Percentiles rank a stretch among this genome's conserved stretches.
Conservation (phyloP, 1,140 invertebrate genomes). For the Schlechtendalia chinensis region DNA sequence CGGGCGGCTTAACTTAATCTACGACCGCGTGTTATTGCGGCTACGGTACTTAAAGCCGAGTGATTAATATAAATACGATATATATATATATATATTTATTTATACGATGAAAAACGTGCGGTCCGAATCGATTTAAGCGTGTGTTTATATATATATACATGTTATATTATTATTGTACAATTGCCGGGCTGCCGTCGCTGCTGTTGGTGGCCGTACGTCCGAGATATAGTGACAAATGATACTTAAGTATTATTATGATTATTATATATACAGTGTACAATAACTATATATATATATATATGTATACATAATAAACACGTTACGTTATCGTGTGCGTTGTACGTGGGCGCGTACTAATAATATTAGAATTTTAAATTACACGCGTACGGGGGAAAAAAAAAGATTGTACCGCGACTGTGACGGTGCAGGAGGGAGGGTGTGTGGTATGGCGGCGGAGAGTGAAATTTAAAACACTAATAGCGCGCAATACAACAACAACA, state of each 20-base stretch:
- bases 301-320: background rate
- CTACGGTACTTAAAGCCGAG: background rate
- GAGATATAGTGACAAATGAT: slow-evolving; percentile 23
- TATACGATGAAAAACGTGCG: background rate
- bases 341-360: background rate
- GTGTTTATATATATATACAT: too few relatives aligned
- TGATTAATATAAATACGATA: slow-evolving; percentile 15
- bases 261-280: too few relatives aligned
- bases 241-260: too few relatives aligned
- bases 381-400: background rate
- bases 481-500: background rate
- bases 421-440: too few relatives aligned
- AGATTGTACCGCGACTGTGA: background rate
- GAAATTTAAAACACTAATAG: slow-evolving; percentile 25
- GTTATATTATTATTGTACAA: background rate
- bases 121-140: background rate
- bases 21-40: too few relatives aligned
- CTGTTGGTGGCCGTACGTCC: background rate
- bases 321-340: background rate
- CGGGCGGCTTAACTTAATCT: too few relatives aligned
- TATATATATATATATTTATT: too few relatives aligned
- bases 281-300: too few relatives aligned
- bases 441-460: too few relatives aligned
- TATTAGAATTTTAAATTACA: slow-evolving; percentile 38
- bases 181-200: background rate